Evolutionary conservation across 2,797 vertebrate genomes (phyloP).

Genomic region (Tokudaia tokunoshimensis): DNA sequence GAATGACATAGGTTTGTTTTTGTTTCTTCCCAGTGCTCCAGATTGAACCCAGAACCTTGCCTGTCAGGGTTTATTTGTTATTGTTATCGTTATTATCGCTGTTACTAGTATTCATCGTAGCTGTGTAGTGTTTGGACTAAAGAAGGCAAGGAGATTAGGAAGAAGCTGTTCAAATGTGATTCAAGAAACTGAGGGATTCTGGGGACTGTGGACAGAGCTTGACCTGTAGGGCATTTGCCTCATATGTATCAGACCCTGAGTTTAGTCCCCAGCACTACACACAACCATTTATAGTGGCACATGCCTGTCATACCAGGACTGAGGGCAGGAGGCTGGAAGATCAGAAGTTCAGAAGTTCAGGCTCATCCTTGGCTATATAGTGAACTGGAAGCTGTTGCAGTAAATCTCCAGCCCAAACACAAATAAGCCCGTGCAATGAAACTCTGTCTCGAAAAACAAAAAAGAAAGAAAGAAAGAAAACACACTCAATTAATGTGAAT

Average conservation of each 20-base stretch:
- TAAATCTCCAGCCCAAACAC: no score
- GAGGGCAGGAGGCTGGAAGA: neutral
- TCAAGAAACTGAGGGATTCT: slow-evolving; percentile 29
- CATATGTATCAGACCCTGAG: neutral
- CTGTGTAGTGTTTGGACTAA: neutral
- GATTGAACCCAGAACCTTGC: neutral
- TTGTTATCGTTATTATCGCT: neutral
- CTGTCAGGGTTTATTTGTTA: neutral
- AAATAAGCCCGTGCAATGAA: no score
- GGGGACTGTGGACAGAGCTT: neutral
- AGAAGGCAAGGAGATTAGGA: slow-evolving; percentile 26
- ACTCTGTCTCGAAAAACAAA: no score
- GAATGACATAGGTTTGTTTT: slow-evolving; percentile 13
- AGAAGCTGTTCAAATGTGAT: neutral
- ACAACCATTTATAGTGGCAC: neutral
- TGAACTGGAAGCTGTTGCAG: neutral
- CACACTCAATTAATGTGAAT: no score
- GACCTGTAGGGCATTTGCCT: neutral
- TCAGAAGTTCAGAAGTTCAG: neutral
- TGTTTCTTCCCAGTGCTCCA: neutral
- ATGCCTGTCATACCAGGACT: neutral
- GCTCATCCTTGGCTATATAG: neutral
- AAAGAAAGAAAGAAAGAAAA: no score
- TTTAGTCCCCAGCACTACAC: neutral
- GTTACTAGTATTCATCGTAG: neutral